phyloP scores from a whole-genome alignment of 1,140 invertebrate genomes.

The Phenacoccus solenopsis region DNA sequence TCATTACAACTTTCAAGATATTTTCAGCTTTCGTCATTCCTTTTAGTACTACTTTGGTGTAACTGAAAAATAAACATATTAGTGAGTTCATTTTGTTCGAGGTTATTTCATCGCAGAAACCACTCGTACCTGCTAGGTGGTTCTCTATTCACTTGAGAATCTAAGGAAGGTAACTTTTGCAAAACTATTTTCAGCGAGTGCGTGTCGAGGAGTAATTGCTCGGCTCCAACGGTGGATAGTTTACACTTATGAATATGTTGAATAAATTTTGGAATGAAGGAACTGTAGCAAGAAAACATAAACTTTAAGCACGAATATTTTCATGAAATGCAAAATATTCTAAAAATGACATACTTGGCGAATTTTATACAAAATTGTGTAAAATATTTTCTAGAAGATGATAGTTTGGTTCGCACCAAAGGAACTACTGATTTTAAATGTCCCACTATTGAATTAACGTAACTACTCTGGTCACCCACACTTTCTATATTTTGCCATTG shows the following conservation, averaged over 20 bases:
- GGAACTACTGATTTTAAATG: slow-evolving; percentile 84
- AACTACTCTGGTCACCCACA: slow-evolving; percentile 93
- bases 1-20: slow-evolving; percentile 96
- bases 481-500: slow-evolving; percentile 83
- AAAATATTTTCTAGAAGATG: slow-evolving; percentile 92
- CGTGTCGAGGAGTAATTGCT: slow-evolving; percentile 93
- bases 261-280: slow-evolving; percentile 91
- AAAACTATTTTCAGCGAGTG: slow-evolving; percentile 94
- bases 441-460: slow-evolving; percentile 77
- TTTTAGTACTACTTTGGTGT: slow-evolving; percentile 79
- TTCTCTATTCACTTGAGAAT: slow-evolving; percentile 70
- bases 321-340: neutral
- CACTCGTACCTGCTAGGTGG: slow-evolving; percentile 66
- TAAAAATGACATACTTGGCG: slow-evolving; percentile 60
- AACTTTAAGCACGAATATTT: too few species aligned
- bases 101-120: too few species aligned
- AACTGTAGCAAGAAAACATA: slow-evolving; percentile 38
- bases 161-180: slow-evolving; percentile 86
- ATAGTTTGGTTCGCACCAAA: slow-evolving; percentile 78
- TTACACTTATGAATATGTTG: slow-evolving; percentile 90
- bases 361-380: slow-evolving; percentile 96
- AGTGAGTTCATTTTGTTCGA: neutral
- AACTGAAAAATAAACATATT: slow-evolving; percentile 35
- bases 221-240: slow-evolving; percentile 81
- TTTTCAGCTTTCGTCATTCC: slow-evolving; percentile 97